Evolutionary conservation across 2,113 vertebrate species (phyloP).

Genomic region (Ifrita kowaldi): DNA sequence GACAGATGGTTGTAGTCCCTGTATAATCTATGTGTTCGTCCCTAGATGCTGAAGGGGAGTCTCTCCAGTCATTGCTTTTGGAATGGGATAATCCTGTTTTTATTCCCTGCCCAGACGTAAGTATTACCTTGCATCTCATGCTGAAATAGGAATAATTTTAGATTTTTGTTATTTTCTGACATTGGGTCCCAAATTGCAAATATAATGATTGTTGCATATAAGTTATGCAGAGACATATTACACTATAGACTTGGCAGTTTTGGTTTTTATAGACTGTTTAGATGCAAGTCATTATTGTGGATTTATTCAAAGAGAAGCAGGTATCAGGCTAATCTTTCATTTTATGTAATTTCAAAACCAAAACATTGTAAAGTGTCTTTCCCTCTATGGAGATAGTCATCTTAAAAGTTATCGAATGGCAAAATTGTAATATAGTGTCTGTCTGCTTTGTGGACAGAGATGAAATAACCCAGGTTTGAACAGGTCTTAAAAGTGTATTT

Average conservation of each 20-base stretch:
- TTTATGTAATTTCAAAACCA: neutral
- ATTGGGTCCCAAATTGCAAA: neutral
- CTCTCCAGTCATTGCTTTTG: slow-evolving; percentile 80
- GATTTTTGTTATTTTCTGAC: neutral
- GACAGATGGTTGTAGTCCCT: neutral
- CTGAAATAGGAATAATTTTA: neutral
- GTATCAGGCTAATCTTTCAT: neutral
- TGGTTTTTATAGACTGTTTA: neutral
- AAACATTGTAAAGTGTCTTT: neutral
- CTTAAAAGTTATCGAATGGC: neutral
- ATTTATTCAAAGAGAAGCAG: neutral
- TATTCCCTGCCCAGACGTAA: slow-evolving; percentile 81
- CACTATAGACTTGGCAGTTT: neutral
- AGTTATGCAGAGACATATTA: neutral
- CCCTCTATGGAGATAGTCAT: neutral
- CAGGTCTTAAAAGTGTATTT: neutral
- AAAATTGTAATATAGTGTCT: neutral
- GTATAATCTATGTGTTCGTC: neutral
- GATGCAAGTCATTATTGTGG: neutral
- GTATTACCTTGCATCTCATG: neutral
- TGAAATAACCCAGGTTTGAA: neutral
- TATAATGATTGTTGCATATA: neutral
- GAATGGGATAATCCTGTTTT: slow-evolving; percentile 96
- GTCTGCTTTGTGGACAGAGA: neutral
- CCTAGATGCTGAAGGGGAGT: slow-evolving; percentile 62